phyloP scores from a whole-genome alignment of 1,140 invertebrate genomes.

The Microplitis mediator region DNA sequence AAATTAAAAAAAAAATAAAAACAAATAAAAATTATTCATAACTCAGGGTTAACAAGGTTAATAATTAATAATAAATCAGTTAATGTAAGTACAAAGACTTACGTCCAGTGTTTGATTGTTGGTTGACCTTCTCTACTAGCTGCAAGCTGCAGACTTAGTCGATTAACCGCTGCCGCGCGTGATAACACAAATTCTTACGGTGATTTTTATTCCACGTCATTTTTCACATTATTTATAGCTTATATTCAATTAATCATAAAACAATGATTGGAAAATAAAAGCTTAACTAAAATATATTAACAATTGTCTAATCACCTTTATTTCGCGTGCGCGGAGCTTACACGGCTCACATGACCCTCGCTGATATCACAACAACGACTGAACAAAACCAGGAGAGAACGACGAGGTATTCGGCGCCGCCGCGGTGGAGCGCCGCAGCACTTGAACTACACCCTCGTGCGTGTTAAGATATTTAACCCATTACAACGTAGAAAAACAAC shows the following conservation, averaged over 20 bases:
- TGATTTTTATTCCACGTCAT: background rate
- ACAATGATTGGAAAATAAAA: background rate
- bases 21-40: too few species aligned
- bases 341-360: background rate
- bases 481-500: too few species aligned
- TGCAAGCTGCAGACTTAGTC: background rate
- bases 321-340: background rate
- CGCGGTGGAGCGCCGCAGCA: background rate
- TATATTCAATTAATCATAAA: background rate
- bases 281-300: background rate
- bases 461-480: too few species aligned
- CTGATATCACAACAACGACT: constrained; percentile 5
- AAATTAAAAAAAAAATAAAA: too few species aligned
- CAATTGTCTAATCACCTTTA: background rate
- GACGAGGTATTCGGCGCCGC: background rate
- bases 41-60: background rate
- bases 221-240: background rate
- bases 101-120: background rate
- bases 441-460: constrained; percentile 8
- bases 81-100: background rate
- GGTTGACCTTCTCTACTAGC: constrained; percentile 6
- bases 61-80: background rate
- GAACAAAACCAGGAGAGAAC: constrained; percentile 1
- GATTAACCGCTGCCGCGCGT: constrained; percentile 6
- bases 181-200: background rate